Evolutionary conservation across 1,140 invertebrate genomes (phyloP).

Genomic region (Ceratosolen fusciceps): DNA sequence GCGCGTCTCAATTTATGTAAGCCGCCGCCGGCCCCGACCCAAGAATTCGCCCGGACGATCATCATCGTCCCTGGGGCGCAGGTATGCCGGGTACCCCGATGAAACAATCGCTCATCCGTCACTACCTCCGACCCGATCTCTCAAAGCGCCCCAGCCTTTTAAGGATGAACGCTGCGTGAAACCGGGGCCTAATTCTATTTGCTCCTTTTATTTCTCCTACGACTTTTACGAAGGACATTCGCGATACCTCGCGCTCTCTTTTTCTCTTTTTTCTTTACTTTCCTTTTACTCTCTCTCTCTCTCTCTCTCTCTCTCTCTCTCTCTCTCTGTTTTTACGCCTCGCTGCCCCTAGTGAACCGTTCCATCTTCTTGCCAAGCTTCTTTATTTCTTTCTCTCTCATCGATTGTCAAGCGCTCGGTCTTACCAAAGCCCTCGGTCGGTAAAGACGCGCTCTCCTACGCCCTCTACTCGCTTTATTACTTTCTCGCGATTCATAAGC

Average conservation of each 20-base stretch:
- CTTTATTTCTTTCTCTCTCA: not conserved
- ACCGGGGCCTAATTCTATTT: not conserved
- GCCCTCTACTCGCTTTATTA: no score
- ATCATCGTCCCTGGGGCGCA: not conserved
- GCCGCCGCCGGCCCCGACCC: not conserved
- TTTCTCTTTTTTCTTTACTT: not conserved
- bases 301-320: no score
- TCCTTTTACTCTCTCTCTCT: no score
- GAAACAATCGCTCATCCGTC: slow-evolving; percentile 17
- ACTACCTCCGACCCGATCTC: not conserved
- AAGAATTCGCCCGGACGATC: not conserved
- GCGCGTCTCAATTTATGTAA: not conserved
- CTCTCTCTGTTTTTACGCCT: no score
- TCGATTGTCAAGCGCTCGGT: not conserved
- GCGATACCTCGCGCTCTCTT: not conserved
- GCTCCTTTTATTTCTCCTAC: not conserved
- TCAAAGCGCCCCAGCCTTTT: not conserved
- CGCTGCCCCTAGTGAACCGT: no score
- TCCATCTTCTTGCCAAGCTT: no score
- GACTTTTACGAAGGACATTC: not conserved
- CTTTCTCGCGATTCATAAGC: no score
- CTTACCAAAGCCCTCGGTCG: not conserved
- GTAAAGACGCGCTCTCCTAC: not conserved
- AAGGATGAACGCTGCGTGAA: not conserved
- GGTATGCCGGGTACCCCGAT: not conserved